Evolutionary conservation across 2,797 vertebrate genomes (phyloP), one percentile per base, ranked within the genome.

Genomic region (Scomberomorus guttatus): DNA sequence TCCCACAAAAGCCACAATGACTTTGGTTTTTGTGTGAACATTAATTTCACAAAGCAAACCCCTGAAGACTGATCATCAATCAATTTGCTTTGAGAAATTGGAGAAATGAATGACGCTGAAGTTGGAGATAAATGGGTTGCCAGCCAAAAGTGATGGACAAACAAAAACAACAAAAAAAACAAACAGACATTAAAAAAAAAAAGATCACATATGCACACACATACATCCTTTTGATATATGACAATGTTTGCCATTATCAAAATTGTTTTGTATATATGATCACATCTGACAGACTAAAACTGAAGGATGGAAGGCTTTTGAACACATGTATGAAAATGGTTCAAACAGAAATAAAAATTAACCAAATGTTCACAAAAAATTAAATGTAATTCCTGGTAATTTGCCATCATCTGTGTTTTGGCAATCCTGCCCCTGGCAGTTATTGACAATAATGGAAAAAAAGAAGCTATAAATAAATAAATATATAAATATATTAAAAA

Each of bases 391-490:
- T 94, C 92, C 92, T 94, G 92, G 93, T 94, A 94, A 94, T 93
- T 93, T 94, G 94, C 93, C 91, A 87, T 92, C 58, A 87, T 90
- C 85, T 94, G 93, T 92, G 88, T 91, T 90, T 89, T 83, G 70
- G 62, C 50, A 81, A 73, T 69, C 13, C 42, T 79, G 68, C 79
- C 76, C 37, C 67, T 57, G 52, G 59, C 67, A 77, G 55, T 74
- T 64, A 75, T 3, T 58, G 27, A 84, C 29, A 85, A 77, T 7
- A 78, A 83, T 34, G 14, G 24, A 46, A 74, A 6, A 14, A 20
- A 67, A 48, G 34, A 62, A 71, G 34, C 60, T 46, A 80, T 59
- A 79, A 68, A 77, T 51, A 78, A 57, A 61, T 62, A 71, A 77
- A 82, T 66, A 78, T 60, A 61, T 62, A 67, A 77, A 82, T 66